Evolutionary conservation across 2,113 vertebrate species (phyloP).

Genomic region (Sarotherodon lohbergeri): DNA sequence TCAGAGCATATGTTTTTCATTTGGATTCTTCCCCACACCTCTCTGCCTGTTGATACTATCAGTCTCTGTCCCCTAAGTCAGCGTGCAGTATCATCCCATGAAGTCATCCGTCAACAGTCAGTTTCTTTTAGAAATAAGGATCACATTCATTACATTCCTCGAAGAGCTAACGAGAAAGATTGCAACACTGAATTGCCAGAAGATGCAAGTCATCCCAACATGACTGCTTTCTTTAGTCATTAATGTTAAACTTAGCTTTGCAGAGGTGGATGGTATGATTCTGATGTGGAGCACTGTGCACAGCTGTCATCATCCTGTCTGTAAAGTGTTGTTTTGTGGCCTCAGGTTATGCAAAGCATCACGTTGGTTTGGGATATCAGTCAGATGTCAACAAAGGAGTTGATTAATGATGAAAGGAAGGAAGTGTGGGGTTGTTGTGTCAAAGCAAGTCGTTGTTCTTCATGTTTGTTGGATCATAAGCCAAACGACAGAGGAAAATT

Average conservation of each 20-base stretch:
- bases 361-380: background rate
- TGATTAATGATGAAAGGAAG: background rate
- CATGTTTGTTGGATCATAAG: background rate
- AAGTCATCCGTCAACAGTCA: constrained; percentile 28
- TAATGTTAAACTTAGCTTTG: background rate
- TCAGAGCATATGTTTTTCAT: constrained; percentile 70
- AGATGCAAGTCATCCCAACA: constrained; percentile 43
- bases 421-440: background rate
- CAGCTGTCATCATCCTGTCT: constrained; percentile 15
- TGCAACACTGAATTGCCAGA: constrained; percentile 14
- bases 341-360: background rate
- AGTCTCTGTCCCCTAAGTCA: background rate
- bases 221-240: background rate
- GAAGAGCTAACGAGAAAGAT: background rate
- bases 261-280: background rate
- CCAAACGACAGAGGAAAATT: background rate
- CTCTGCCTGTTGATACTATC: constrained; percentile 30
- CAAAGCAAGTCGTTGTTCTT: background rate
- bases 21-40: constrained; percentile 53
- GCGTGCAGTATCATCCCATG: constrained; percentile 16
- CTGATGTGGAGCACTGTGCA: background rate
- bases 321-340: background rate
- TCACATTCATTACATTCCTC: constrained; percentile 13
- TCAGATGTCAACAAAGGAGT: background rate
- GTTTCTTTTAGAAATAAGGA: background rate